These are phyloP conservation scores for Pseudorasbora parva DNA, from an alignment of 2,113 vertebrate genomes.

Conservation along the genomic window DNA sequence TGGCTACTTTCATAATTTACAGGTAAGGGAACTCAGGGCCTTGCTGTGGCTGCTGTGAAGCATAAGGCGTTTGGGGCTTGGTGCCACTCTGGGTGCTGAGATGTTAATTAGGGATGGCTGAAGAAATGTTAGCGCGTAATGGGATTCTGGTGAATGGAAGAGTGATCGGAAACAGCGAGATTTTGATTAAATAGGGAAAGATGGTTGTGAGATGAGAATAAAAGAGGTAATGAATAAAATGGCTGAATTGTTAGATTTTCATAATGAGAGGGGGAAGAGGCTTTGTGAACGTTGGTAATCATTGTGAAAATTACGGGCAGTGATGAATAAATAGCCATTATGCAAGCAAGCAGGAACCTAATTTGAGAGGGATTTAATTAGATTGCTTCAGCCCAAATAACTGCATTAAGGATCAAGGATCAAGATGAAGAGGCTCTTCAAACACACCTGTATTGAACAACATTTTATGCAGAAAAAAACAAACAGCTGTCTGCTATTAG, in stretches of 20 bases:
- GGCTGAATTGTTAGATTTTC: constrained; percentile 23
- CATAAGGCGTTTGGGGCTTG: background rate
- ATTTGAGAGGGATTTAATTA: constrained; percentile 10
- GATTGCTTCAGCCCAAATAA: constrained; percentile 5
- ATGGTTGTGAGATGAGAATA: background rate
- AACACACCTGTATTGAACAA: background rate
- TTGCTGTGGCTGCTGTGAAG: constrained; percentile 35
- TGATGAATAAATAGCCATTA: constrained; percentile 36
- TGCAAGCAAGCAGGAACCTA: constrained; percentile 9
- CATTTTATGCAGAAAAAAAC: constrained; percentile 22
- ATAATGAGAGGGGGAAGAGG: constrained; percentile 27
- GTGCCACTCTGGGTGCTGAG: constrained; percentile 7
- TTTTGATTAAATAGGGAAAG: constrained; percentile 21
- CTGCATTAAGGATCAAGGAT: background rate
- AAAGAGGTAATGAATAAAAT: constrained; percentile 4
- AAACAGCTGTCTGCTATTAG: constrained; percentile 35
- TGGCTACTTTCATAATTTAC: constrained; percentile 58
- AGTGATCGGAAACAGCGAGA: background rate
- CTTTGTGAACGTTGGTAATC: constrained; percentile 30
- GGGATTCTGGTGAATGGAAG: constrained; percentile 24
- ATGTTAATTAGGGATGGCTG: constrained; percentile 9
- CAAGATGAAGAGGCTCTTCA: background rate
- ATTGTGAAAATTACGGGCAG: constrained; percentile 14
- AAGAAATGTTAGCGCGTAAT: background rate
- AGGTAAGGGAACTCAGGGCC: constrained; percentile 27